These are phyloP conservation scores for Vultur gryphus DNA, from an alignment of 2,797 vertebrate genomes.

Conservation along the genomic window DNA sequence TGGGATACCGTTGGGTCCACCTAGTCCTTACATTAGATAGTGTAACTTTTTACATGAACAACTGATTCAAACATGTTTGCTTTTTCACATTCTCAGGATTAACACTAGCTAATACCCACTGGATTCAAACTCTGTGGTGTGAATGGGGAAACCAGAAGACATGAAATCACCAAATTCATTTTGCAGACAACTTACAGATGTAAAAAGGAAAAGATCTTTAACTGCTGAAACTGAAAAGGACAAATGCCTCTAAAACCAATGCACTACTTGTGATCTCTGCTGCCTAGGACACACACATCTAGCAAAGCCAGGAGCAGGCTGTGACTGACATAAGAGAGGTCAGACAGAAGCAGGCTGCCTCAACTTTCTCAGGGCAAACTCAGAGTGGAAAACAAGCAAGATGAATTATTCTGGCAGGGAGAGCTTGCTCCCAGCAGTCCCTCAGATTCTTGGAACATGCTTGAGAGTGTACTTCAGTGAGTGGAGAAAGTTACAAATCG, in stretches of 20 bases:
- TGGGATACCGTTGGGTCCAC: too few species aligned
- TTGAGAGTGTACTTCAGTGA: neutral
- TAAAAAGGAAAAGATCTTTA: neutral
- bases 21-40: neutral
- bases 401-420: conserved; percentile 10
- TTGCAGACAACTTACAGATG: neutral
- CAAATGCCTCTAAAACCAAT: neutral
- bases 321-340: neutral
- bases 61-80: accelerated
- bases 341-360: conserved; percentile 26
- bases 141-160: neutral
- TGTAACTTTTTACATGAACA: neutral
- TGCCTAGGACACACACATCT: neutral
- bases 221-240: neutral
- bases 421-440: neutral
- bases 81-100: neutral
- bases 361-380: conserved; percentile 18
- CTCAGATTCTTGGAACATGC: neutral
- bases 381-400: neutral
- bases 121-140: neutral
- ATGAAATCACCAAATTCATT: neutral
- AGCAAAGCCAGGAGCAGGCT: neutral
- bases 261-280: neutral
- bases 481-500: neutral
- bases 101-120: neutral